phyloP scores from a whole-genome alignment of 2,797 vertebrate genomes.

The Aplochiton taeniatus region DNA sequence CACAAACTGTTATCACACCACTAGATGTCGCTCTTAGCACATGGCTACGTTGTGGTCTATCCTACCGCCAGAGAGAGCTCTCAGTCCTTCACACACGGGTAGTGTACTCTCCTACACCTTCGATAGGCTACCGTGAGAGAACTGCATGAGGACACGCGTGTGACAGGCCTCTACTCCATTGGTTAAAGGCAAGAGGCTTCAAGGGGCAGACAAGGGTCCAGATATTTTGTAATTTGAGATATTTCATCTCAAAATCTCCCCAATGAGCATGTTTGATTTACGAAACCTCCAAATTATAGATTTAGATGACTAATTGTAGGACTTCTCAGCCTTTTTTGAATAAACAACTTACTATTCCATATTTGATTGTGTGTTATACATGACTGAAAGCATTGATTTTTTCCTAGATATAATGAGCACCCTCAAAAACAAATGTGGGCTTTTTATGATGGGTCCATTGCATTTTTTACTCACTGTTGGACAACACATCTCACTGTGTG shows the following conservation, averaged over 20 bases:
- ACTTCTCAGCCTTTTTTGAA: background rate
- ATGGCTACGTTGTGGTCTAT: conserved; percentile 6
- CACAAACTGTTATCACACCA: conserved; percentile 31
- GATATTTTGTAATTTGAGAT: too few relatives aligned
- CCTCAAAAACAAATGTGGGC: conserved; percentile 23
- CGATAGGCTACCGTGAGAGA: too few relatives aligned
- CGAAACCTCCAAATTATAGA: conserved; percentile 17
- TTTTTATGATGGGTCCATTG: conserved; percentile 19
- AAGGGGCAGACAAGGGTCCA: too few relatives aligned
- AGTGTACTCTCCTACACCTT: too few relatives aligned
- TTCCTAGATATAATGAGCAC: conserved; percentile 33
- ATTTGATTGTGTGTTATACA: conserved; percentile 16
- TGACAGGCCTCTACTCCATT: too few relatives aligned
- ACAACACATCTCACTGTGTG: background rate
- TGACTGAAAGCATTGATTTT: conserved; percentile 7
- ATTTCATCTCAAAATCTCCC: background rate
- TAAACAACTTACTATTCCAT: conserved; percentile 9
- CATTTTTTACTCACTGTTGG: background rate
- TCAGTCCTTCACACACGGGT: background rate
- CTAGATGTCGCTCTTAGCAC: conserved; percentile 58
- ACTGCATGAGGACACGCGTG: too few relatives aligned
- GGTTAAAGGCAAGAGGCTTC: too few relatives aligned
- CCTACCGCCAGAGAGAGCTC: conserved; percentile 11
- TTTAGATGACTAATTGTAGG: conserved; percentile 28
- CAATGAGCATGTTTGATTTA: conserved; percentile 12